Conservation (phyloP, 2,797 vertebrate species). For the Muscicapa comitata region DNA sequence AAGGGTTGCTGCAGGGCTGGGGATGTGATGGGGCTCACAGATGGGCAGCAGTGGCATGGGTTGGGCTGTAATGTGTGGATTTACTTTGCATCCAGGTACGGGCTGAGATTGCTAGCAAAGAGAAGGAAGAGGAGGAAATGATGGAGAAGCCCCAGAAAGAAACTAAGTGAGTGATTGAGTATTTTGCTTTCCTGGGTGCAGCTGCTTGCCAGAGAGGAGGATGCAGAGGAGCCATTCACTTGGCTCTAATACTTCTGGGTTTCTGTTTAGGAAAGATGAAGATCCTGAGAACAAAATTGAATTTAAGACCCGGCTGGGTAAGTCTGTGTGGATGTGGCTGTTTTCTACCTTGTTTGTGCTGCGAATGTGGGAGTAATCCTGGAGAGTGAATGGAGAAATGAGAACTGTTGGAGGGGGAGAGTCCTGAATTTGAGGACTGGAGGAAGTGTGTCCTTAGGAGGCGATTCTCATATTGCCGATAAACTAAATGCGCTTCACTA, state of each 20-base stretch:
- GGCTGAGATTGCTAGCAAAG: constrained; percentile 96
- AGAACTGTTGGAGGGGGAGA: neutral
- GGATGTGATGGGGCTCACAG: neutral
- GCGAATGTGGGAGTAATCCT: neutral
- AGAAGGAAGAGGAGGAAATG: constrained; percentile 96
- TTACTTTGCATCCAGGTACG: constrained; percentile 80
- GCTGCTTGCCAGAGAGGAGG: neutral
- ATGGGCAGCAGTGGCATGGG: neutral
- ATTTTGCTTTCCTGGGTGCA: neutral
- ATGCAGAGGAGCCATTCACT: neutral
- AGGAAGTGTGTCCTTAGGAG: rapidly evolving
- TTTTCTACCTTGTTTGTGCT: neutral
- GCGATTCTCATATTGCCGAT: rapidly evolving
- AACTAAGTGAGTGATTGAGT: constrained; percentile 83
- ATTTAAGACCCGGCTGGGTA: constrained; percentile 94
- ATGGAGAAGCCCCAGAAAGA: constrained; percentile 98
- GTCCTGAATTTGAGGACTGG: neutral
- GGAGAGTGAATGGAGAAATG: neutral
- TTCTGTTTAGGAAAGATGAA: constrained; percentile 86
- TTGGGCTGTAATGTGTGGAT: neutral
- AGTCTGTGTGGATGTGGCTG: constrained; percentile 39
- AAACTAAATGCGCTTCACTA: rapidly evolving
- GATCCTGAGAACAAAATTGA: constrained; percentile 98
- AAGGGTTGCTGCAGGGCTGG: neutral
- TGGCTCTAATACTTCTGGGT: neutral